These are phyloP conservation scores for Thera obeliscata DNA, from an alignment of 2,888 invertebrate species.

Conservation along the genomic window DNA sequence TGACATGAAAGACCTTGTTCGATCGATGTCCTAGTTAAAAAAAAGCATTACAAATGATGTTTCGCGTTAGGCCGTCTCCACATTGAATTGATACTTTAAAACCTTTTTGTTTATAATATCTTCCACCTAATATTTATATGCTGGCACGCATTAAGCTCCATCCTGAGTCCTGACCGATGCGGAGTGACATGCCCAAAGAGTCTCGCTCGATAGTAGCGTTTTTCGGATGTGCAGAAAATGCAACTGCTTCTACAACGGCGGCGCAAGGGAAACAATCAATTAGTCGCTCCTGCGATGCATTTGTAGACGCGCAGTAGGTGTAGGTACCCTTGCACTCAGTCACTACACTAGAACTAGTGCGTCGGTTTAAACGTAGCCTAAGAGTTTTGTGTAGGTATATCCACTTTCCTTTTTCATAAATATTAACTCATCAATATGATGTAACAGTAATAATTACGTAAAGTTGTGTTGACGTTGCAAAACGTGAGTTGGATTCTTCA, in stretches of 20 bases:
- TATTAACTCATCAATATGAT: slow-evolving; percentile 50
- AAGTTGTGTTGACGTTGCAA: slow-evolving; percentile 1
- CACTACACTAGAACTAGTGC: no score
- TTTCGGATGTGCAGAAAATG: no score
- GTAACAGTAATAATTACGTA: slow-evolving; percentile 16
- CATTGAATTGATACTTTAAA: neutral
- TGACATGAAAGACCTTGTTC: slow-evolving; percentile 2
- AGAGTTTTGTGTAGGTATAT: slow-evolving; percentile 18
- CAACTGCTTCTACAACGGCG: no score
- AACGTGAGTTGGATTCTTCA: neutral
- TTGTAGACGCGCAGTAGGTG: no score
- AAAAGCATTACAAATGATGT: neutral
- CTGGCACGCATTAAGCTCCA: neutral
- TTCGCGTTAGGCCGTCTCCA: neutral
- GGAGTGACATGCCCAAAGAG: neutral
- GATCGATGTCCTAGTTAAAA: slow-evolving; percentile 4
- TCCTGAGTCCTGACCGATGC: neutral
- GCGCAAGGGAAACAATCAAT: no score
- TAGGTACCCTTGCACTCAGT: no score
- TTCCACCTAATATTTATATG: neutral
- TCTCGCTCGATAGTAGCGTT: no score
- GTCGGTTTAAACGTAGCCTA: slow-evolving; percentile 1
- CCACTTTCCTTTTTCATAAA: slow-evolving; percentile 31
- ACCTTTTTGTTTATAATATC: neutral
- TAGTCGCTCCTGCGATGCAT: no score